Base-by-base conservation (phyloP, 2,797 vertebrate genomes). In the Mastacembelus armatus region DNA sequence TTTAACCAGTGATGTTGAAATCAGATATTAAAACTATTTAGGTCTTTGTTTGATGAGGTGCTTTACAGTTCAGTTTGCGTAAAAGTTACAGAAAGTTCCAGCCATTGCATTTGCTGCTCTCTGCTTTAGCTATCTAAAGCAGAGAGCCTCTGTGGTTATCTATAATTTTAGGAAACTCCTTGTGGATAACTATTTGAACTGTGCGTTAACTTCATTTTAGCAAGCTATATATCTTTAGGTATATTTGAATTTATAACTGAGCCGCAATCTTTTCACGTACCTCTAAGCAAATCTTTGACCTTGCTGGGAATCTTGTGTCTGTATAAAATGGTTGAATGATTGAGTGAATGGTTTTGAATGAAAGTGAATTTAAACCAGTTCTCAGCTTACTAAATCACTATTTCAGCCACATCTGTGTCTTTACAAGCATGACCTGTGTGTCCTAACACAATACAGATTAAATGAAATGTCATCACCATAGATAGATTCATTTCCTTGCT, bases 351-450 rank as follows among this genome's bases (percentile, higher is more conserved):
- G 21, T 44, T 10, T 42, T n/a, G n/a, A n/a, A n/a, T n/a, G n/a
- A 44, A 1, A 24, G 54, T 7, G 1, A 18, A 44, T 74, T 60
- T 12, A 49, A 27, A 55, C 18, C 19, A 38, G 21, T 63, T 70
- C 55, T 57, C 47, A 60, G 66, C 78, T 64, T 69, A 66, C 71
- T 71, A 78, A 84, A 63, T 65, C 64, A 64, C 39, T 51, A 63
- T 69, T 39, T 54, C 39, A 58, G 49, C 74, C 70, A 9, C 48
- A 50, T 38, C 5, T 48, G 30, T 83, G 68, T 69, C 21, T 63
- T 78, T 80, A 80, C 78, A 55, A 50, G 54, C 74, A 35, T 62
- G 51, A 27, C 35, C 3, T 44, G 16, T 70, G 24, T 61, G 55
- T 59, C 48, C 52, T 77, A 69, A 78, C 66, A 32, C 29, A 40